Conservation (phyloP, 2,113 vertebrate species). For the Gambusia affinis region DNA sequence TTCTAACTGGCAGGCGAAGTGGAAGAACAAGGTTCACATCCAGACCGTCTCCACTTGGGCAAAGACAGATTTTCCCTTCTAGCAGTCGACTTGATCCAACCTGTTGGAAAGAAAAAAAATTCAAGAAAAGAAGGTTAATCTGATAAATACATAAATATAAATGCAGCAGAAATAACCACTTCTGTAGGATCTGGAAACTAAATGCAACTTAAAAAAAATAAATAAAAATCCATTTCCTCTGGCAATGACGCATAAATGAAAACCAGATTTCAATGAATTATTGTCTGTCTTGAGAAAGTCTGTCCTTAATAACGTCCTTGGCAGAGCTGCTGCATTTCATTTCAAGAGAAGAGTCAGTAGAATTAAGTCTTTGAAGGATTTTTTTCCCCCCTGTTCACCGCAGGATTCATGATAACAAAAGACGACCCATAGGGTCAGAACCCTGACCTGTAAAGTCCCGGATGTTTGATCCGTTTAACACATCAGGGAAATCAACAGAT, state of each 20-base stretch:
- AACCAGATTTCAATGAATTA: constrained; percentile 57
- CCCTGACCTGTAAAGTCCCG: too few species aligned
- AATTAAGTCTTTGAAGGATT: constrained; percentile 23
- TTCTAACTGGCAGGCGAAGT: constrained; percentile 35
- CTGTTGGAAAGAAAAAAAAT: constrained; percentile 15
- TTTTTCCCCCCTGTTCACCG: constrained; percentile 25
- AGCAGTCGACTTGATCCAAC: constrained; percentile 26
- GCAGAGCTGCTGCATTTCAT: constrained; percentile 42
- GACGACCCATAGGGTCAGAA: not conserved
- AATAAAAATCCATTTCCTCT: constrained; percentile 45
- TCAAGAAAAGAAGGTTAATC: not conserved
- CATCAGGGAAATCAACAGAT: not conserved
- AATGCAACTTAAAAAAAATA: constrained; percentile 22
- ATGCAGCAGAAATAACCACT: constrained; percentile 1
- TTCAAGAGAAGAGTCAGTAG: constrained; percentile 23
- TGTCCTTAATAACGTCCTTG: constrained; percentile 63
- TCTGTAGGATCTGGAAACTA: constrained; percentile 13
- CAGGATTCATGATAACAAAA: constrained; percentile 19
- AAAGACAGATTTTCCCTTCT: constrained; percentile 30
- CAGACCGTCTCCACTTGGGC: constrained; percentile 40
- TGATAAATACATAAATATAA: not conserved
- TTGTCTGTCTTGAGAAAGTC: constrained; percentile 40
- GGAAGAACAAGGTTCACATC: constrained; percentile 42
- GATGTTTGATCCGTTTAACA: not conserved
- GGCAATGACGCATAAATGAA: constrained; percentile 53